These are phyloP conservation scores for Schizotus pectinicornis DNA, from an alignment of 2,888 invertebrate genomes.

Conservation along the genomic window DNA sequence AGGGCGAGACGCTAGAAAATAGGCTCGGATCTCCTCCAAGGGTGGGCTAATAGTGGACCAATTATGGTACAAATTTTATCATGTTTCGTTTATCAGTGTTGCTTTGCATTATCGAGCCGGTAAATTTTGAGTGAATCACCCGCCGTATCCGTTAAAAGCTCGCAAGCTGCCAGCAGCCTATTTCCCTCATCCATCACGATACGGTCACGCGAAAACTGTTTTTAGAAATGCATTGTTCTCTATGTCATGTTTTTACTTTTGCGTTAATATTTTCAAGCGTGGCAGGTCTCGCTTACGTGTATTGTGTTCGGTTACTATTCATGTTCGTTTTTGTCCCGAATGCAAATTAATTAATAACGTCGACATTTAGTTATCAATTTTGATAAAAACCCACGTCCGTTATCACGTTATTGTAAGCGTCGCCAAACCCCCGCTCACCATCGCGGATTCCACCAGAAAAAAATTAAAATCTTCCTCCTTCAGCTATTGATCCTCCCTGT, in stretches of 20 bases:
- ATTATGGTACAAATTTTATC: too few species aligned
- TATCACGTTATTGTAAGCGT: not conserved
- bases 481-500: slow-evolving; percentile 12
- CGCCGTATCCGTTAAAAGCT: not conserved
- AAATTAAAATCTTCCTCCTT: not conserved
- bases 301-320: slow-evolving; percentile 5
- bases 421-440: not conserved
- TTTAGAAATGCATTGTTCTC: slow-evolving; percentile 22
- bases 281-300: slow-evolving; percentile 10
- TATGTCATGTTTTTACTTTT: slow-evolving; percentile 22
- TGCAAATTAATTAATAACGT: slow-evolving; percentile 22
- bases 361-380: slow-evolving; percentile 7
- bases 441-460: not conserved
- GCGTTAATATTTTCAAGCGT: slow-evolving; percentile 20
- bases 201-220: slow-evolving; percentile 25
- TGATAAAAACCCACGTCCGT: slow-evolving; percentile 6
- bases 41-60: too few species aligned
- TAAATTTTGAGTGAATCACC: slow-evolving; percentile 15
- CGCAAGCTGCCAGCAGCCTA: slow-evolving; percentile 10
- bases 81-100: too few species aligned
- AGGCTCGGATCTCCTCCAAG: too few species aligned
- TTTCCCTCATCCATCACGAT: slow-evolving; percentile 27
- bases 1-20: too few species aligned
- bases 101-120: slow-evolving; percentile 5
- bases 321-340: slow-evolving; percentile 9